Conservation (phyloP, 1,140 invertebrate species). For the Papilio glaucus region DNA sequence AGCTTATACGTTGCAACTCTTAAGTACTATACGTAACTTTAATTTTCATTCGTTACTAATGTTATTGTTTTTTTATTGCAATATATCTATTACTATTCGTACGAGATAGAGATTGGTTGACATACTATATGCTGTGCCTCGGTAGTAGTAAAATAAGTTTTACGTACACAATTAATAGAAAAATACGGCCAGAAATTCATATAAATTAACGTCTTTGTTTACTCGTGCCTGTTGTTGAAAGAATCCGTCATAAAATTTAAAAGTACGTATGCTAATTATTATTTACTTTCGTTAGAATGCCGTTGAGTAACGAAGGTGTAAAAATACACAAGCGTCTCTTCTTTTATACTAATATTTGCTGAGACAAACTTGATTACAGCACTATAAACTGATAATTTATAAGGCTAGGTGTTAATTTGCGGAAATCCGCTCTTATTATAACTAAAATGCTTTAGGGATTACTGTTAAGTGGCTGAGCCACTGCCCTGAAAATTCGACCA, state of each 20-base stretch:
- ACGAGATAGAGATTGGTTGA: background rate
- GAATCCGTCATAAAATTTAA: constrained; percentile 31
- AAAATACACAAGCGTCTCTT: constrained; percentile 37
- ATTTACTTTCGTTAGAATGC: constrained; percentile 33
- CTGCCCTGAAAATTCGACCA: no score
- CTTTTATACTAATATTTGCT: constrained; percentile 34
- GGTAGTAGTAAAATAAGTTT: background rate
- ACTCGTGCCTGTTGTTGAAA: constrained; percentile 22
- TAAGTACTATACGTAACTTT: no score
- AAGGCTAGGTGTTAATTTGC: constrained; percentile 36
- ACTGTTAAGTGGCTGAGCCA: no score
- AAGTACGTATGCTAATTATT: constrained; percentile 35
- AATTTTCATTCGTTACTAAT: no score
- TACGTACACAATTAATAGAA: background rate
- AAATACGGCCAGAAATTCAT: background rate
- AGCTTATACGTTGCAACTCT: no score
- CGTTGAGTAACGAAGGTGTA: constrained; percentile 37
- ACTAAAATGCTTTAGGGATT: background rate
- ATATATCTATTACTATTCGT: background rate
- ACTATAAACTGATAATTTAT: constrained; percentile 37
- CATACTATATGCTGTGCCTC: background rate
- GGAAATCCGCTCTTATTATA: constrained; percentile 30
- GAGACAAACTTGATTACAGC: constrained; percentile 38
- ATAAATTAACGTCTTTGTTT: constrained; percentile 24
- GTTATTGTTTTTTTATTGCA: no score